phyloP scores from a whole-genome alignment of 2,888 invertebrate species.

The Mantis religiosa region DNA sequence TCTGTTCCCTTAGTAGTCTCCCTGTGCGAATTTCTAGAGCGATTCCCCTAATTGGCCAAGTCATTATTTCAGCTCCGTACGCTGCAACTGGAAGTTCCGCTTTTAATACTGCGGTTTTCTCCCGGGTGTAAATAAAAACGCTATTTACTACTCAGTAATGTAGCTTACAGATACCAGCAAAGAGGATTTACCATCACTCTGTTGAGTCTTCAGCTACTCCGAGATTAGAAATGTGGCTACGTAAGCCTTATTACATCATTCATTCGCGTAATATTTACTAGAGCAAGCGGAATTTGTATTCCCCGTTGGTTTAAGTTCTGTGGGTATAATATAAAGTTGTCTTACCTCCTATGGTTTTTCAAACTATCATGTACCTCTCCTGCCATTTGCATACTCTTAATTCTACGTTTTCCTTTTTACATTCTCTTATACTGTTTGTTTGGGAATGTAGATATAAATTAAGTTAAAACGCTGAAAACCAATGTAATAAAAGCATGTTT shows the following conservation, averaged over 20 bases:
- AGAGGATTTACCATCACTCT: not conserved
- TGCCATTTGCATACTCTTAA: no score
- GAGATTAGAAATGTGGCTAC: not conserved
- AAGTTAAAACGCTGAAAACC: no score
- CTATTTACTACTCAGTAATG: not conserved
- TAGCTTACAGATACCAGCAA: not conserved
- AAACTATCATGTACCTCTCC: no score
- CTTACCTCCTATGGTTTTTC: no score
- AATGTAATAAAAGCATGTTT: no score
- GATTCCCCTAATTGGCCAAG: not conserved
- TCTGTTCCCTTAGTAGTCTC: not conserved
- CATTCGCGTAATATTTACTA: not conserved
- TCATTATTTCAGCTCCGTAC: not conserved
- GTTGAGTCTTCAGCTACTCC: not conserved
- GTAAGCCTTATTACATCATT: not conserved
- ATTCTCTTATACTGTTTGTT: no score
- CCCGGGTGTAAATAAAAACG: not conserved
- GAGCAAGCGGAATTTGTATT: not conserved
- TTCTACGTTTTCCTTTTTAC: no score
- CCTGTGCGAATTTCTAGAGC: not conserved
- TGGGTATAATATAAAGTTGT: no score
- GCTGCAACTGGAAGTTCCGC: not conserved
- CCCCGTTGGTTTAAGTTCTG: no score
- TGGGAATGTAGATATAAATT: no score
- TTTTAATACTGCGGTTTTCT: not conserved